Conservation (phyloP, 1,140 invertebrate species). For the Bombus soroeensis region DNA sequence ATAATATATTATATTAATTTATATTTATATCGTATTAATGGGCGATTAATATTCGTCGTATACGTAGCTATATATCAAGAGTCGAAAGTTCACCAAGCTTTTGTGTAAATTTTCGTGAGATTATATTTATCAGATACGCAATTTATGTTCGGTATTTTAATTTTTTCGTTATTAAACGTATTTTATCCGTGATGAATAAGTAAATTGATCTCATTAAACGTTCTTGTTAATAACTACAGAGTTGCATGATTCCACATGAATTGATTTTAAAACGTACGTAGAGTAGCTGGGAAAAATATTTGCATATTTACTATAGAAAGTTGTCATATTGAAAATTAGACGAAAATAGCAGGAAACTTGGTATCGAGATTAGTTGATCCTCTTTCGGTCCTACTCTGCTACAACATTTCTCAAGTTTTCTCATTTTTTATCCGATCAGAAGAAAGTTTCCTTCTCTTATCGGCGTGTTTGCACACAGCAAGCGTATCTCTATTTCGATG, state of each 20-base stretch:
- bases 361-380: too few species aligned
- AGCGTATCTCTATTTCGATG: conserved; percentile 2
- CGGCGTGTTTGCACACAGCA: not conserved
- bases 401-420: not conserved
- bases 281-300: too few species aligned
- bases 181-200: not conserved
- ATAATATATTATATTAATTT: not conserved
- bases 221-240: too few species aligned
- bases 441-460: too few species aligned
- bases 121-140: too few species aligned
- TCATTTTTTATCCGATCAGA: not conserved
- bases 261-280: too few species aligned
- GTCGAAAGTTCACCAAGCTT: not conserved
- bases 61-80: not conserved
- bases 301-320: too few species aligned
- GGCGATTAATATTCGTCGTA: not conserved
- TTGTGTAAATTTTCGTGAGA: not conserved
- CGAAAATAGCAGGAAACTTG: too few species aligned
- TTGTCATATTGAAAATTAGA: too few species aligned
- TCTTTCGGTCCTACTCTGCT: not conserved
- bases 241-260: too few species aligned
- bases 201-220: not conserved
- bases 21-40: not conserved
- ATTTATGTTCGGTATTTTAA: not conserved
- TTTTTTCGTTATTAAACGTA: not conserved